Evolutionary conservation across 1,140 invertebrate genomes (phyloP).

Genomic region (Parasteatoda tepidariorum): DNA sequence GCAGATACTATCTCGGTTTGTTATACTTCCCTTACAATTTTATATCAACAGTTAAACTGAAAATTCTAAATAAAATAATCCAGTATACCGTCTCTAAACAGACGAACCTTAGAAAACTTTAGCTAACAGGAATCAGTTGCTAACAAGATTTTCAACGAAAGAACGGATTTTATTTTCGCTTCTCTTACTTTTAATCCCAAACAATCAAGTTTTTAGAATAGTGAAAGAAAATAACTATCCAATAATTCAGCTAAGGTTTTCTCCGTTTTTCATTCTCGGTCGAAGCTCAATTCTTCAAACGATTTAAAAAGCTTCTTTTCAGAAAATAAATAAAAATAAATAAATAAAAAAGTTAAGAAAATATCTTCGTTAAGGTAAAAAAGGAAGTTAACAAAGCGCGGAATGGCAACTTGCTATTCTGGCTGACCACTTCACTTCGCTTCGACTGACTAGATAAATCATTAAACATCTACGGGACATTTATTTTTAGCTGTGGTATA

Average conservation of each 20-base stretch:
- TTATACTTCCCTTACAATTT: too few relatives aligned
- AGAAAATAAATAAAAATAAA: not conserved
- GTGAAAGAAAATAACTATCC: conserved; percentile 17
- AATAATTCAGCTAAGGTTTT: conserved; percentile 11
- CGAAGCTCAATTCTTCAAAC: conserved; percentile 25
- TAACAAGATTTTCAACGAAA: too few relatives aligned
- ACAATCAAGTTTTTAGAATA: not conserved
- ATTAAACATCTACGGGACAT: conserved; percentile 56
- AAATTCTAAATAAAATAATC: too few relatives aligned
- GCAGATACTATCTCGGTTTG: too few relatives aligned
- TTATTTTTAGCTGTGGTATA: conserved; percentile 26
- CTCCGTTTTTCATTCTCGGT: not conserved
- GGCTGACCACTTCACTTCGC: conserved; percentile 52
- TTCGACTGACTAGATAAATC: conserved; percentile 53
- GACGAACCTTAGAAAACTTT: too few relatives aligned
- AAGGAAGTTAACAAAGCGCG: conserved; percentile 31
- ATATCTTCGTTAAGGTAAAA: conserved; percentile 47
- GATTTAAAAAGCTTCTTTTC: conserved; percentile 8
- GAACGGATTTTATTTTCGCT: not conserved
- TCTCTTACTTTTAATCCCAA: not conserved
- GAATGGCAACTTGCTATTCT: conserved; percentile 27
- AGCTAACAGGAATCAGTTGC: too few relatives aligned
- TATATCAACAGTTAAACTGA: too few relatives aligned
- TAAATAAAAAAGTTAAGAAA: not conserved
- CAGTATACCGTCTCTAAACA: too few relatives aligned